Evolutionary conservation across 2,113 vertebrate genomes (phyloP).

Genomic region (Sinocyclocheilus rhinocerous): DNA sequence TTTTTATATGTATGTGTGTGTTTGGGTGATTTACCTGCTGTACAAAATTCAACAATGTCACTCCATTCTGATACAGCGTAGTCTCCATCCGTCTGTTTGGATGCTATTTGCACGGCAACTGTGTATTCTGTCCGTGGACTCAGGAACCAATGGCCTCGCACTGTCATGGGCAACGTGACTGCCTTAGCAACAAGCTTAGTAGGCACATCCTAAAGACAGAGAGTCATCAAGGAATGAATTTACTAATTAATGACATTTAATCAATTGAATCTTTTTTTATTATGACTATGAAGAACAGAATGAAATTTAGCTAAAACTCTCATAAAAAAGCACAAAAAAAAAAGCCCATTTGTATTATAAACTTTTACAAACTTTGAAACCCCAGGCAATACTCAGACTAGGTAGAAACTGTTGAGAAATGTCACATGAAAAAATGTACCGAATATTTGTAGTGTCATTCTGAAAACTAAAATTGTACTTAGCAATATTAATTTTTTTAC

Average conservation of each 20-base stretch:
- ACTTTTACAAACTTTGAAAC: too few species aligned
- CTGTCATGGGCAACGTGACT: slow-evolving; percentile 96
- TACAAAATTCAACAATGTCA: slow-evolving; percentile 98
- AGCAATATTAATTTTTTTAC: too few species aligned
- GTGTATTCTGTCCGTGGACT: slow-evolving; percentile 99
- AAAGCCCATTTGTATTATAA: too few species aligned
- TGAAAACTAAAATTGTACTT: too few species aligned
- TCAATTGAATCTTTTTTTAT: neutral
- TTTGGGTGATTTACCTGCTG: slow-evolving; percentile 79
- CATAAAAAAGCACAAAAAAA: too few species aligned
- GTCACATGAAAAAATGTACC: too few species aligned
- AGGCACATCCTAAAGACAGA: slow-evolving; percentile 86
- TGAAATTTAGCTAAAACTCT: neutral
- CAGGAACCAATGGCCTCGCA: slow-evolving; percentile 98
- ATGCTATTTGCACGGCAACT: slow-evolving; percentile 95
- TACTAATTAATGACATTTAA: neutral
- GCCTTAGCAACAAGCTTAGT: slow-evolving; percentile 98
- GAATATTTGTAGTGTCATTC: too few species aligned
- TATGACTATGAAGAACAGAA: neutral
- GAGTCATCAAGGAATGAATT: neutral
- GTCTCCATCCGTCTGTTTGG: slow-evolving; percentile 94
- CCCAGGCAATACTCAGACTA: too few species aligned
- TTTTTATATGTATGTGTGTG: neutral
- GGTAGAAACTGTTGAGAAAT: too few species aligned
- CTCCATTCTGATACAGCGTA: slow-evolving; percentile 98